Evolutionary conservation across 2,888 invertebrate genomes (phyloP).

Genomic region (Mimumesa dahlbomi): DNA sequence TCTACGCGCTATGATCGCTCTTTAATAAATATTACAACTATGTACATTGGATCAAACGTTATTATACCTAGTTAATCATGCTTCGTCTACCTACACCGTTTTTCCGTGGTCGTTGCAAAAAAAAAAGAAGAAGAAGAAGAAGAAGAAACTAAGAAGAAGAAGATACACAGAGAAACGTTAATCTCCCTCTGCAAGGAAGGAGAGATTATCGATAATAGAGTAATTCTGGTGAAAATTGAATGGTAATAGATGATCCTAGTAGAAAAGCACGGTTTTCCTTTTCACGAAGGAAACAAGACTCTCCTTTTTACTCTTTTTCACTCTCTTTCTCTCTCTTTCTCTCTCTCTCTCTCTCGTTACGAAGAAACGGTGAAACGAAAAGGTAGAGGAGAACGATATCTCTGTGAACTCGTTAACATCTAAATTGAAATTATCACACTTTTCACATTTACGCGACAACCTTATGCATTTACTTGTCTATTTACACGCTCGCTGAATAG

Average conservation of each 20-base stretch:
- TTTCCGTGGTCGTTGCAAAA: constrained; percentile 24
- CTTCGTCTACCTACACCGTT: constrained; percentile 43
- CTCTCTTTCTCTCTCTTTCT: too few species aligned
- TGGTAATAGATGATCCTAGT: not conserved
- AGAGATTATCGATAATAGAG: not conserved
- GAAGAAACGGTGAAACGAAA: constrained; percentile 45
- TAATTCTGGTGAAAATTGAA: not conserved
- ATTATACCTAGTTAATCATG: constrained; percentile 47
- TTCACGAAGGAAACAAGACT: constrained; percentile 17
- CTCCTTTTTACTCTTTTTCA: constrained; percentile 13
- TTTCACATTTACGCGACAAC: constrained; percentile 67
- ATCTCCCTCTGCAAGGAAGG: not conserved
- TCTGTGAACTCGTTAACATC: constrained; percentile 62
- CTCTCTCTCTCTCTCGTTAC: too few species aligned
- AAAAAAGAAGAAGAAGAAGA: constrained; percentile 12
- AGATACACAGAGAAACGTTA: not conserved
- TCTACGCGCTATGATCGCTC: constrained; percentile 65
- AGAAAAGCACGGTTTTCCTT: not conserved
- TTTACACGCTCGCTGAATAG: constrained; percentile 72
- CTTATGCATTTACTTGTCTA: constrained; percentile 49
- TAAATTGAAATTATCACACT: constrained; percentile 77
- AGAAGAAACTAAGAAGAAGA: not conserved
- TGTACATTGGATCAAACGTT: constrained; percentile 71
- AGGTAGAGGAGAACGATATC: constrained; percentile 41
- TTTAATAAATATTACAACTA: constrained; percentile 80